These are phyloP conservation scores for Chaetophractus vellerosus DNA, from an alignment of 2,797 vertebrate genomes.

Conservation along the genomic window DNA sequence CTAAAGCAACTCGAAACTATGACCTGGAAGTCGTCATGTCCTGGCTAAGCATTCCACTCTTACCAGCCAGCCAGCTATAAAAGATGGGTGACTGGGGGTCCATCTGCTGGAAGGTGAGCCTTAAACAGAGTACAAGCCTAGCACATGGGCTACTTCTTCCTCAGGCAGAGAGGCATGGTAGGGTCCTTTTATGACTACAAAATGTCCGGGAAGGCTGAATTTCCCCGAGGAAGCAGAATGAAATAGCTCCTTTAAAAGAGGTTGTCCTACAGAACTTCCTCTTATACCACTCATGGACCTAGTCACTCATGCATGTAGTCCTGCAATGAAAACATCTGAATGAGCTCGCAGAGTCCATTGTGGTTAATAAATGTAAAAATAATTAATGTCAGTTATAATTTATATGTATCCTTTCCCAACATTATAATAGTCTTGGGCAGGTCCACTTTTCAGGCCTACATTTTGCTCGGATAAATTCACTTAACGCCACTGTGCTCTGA, in stretches of 20 bases:
- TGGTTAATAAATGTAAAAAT: slow-evolving; percentile 48
- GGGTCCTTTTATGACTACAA: neutral
- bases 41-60: neutral
- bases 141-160: neutral
- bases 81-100: neutral
- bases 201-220: neutral
- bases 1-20: neutral
- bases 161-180: neutral
- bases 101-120: neutral
- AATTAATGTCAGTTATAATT: neutral
- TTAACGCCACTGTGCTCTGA: neutral
- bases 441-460: neutral
- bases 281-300: neutral
- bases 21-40: neutral
- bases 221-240: neutral
- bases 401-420: neutral
- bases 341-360: neutral
- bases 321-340: slow-evolving; percentile 12
- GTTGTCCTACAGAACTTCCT: neutral
- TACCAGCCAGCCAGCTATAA: neutral
- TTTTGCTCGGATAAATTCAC: neutral
- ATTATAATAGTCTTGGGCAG: neutral
- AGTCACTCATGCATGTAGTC: slow-evolving; percentile 1
- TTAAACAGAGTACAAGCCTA: neutral
- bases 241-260: neutral